These are phyloP conservation scores for Xylophagus ater DNA, from an alignment of 2,888 invertebrate genomes.

Conservation along the genomic window DNA sequence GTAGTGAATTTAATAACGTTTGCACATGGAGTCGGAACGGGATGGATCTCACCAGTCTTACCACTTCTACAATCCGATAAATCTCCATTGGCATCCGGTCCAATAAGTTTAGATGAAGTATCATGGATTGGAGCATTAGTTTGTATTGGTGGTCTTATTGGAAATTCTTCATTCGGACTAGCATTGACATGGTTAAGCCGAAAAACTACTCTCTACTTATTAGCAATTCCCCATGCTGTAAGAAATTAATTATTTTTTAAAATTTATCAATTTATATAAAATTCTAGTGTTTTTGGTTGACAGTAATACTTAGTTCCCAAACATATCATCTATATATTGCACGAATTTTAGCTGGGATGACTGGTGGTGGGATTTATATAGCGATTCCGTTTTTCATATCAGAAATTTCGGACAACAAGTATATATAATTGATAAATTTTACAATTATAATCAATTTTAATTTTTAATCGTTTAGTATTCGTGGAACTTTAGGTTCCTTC, in stretches of 20 bases:
- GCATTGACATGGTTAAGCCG: slow-evolving; percentile 29
- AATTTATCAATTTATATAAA: background rate
- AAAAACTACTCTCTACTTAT: slow-evolving; percentile 27
- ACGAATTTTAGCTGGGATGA: slow-evolving; percentile 28
- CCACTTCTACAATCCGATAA: slow-evolving; percentile 23
- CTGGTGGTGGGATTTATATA: slow-evolving; percentile 32
- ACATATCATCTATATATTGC: slow-evolving; percentile 30
- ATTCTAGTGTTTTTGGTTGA: slow-evolving; percentile 29
- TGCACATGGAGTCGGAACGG: slow-evolving; percentile 15
- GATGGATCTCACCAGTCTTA: slow-evolving; percentile 33
- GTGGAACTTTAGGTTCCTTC: slow-evolving; percentile 31
- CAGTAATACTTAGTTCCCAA: slow-evolving; percentile 27
- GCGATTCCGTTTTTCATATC: slow-evolving; percentile 34
- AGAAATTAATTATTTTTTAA: slow-evolving; percentile 10
- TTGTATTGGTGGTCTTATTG: slow-evolving; percentile 29
- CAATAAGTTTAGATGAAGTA: slow-evolving; percentile 25
- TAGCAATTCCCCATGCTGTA: slow-evolving; percentile 33
- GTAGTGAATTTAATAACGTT: slow-evolving; percentile 8
- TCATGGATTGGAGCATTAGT: slow-evolving; percentile 34
- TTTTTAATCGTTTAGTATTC: slow-evolving; percentile 23
- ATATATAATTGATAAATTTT: background rate
- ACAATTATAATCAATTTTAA: background rate
- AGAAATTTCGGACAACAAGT: slow-evolving; percentile 31
- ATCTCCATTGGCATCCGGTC: slow-evolving; percentile 13
- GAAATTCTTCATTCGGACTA: slow-evolving; percentile 29